Evolutionary conservation across 1,140 invertebrate species (phyloP).

Genomic region (Teleopsis dalmanni): DNA sequence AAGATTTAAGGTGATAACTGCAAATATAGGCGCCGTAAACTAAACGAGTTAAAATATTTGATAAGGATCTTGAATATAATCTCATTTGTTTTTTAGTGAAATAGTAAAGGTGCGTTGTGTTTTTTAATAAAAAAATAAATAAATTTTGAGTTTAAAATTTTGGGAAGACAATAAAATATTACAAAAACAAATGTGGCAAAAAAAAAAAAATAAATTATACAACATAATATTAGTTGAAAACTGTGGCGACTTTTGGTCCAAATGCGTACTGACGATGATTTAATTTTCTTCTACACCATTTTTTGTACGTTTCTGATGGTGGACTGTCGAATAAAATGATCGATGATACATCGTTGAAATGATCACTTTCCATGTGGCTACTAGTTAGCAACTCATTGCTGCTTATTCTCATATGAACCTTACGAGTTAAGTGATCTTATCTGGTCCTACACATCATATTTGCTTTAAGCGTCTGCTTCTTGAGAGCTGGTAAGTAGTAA

Average conservation of each 20-base stretch:
- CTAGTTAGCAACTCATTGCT: conserved; percentile 18
- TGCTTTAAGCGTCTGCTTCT: too few relatives aligned
- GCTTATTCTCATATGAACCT: too few relatives aligned
- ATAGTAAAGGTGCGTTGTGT: too few relatives aligned
- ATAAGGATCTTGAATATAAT: conserved; percentile 42
- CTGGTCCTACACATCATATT: too few relatives aligned
- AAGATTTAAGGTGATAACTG: conserved; percentile 23
- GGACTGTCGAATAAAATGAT: conserved; percentile 21
- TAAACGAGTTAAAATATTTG: conserved; percentile 41
- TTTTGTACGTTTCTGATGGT: neutral
- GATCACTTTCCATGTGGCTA: conserved; percentile 28
- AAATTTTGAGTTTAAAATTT: too few relatives aligned
- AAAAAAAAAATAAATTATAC: neutral
- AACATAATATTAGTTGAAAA: neutral
- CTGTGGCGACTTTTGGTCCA: neutral
- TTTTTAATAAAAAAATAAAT: too few relatives aligned
- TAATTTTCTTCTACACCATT: conserved; percentile 36
- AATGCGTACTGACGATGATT: conserved; percentile 25
- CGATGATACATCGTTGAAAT: conserved; percentile 40
- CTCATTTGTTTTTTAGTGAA: too few relatives aligned
- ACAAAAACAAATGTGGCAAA: neutral
- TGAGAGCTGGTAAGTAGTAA: too few relatives aligned
- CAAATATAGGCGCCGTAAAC: conserved; percentile 32
- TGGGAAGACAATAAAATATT: conserved; percentile 6
- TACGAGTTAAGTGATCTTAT: too few relatives aligned